Percentiles rank a stretch among this genome's conserved stretches.
phyloP scores from a whole-genome alignment of 37 sponge, comb jelly and placozoan genomes.

The Halisarca cf. caerulea region DNA sequence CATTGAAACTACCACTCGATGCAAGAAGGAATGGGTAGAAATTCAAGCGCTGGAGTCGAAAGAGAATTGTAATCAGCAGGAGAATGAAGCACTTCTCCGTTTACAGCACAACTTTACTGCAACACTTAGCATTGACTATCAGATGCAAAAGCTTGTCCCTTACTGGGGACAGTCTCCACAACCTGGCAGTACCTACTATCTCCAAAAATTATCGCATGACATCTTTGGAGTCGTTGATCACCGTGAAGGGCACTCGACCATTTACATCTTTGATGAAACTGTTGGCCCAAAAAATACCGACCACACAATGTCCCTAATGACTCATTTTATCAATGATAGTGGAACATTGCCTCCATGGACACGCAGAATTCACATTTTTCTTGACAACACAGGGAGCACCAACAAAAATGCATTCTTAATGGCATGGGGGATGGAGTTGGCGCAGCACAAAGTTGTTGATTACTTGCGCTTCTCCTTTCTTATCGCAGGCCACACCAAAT shows the following conservation, averaged over 20 bases:
- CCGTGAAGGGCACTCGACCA: background rate
- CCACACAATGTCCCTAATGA: background rate
- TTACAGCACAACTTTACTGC: slow-evolving; percentile 15
- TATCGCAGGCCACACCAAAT: background rate
- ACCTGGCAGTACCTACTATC: slow-evolving; percentile 31
- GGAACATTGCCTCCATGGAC: background rate
- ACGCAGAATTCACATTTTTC: background rate
- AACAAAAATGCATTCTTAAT: background rate
- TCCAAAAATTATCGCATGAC: slow-evolving; percentile 4
- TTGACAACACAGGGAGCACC: background rate
- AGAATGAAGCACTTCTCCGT: too few species aligned
- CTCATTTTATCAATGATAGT: background rate
- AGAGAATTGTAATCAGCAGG: background rate
- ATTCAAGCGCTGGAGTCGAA: background rate
- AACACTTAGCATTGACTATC: slow-evolving; percentile 41
- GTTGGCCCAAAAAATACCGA: background rate
- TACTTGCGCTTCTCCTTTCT: background rate
- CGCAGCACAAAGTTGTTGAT: background rate
- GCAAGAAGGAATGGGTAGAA: background rate
- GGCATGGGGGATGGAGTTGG: background rate
- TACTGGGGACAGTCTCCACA: slow-evolving; percentile 38
- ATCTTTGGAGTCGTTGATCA: background rate
- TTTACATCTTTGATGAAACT: background rate
- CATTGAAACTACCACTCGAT: background rate
- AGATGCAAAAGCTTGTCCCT: slow-evolving; percentile 36